Percentiles rank a stretch among this genome's conserved stretches.
phyloP scores from a whole-genome alignment of 2,797 vertebrate species.

The Tachyglossus aculeatus region DNA sequence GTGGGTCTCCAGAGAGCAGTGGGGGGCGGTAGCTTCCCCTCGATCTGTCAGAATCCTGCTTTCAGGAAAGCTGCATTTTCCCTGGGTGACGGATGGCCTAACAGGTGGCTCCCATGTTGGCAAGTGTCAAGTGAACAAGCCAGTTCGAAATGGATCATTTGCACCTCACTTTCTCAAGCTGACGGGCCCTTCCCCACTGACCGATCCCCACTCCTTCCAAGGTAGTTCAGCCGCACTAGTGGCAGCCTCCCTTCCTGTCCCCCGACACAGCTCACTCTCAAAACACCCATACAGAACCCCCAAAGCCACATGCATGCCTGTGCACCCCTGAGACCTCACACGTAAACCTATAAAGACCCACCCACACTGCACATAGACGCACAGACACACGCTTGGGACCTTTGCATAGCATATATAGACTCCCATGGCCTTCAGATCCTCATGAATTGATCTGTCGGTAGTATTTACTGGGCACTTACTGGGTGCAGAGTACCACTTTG shows the following conservation, averaged over 20 bases:
- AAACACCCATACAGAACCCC: too few species aligned
- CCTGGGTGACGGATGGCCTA: slow-evolving; percentile 84
- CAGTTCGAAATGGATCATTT: slow-evolving; percentile 83
- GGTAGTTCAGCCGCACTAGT: slow-evolving; percentile 59
- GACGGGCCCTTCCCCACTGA: slow-evolving; percentile 71
- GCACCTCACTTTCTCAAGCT: slow-evolving; percentile 77
- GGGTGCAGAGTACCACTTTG: too few species aligned
- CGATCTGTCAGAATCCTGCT: slow-evolving; percentile 67
- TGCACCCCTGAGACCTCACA: too few species aligned
- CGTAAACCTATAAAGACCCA: not conserved
- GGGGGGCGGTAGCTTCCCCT: not conserved
- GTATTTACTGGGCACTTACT: too few species aligned
- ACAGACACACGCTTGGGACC: not conserved
- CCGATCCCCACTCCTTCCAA: slow-evolving; percentile 68
- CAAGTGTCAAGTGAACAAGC: slow-evolving; percentile 83
- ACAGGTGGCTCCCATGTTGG: slow-evolving; percentile 84
- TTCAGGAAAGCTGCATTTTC: slow-evolving; percentile 83
- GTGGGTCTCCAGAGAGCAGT: not conserved
- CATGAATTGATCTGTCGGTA: too few species aligned
- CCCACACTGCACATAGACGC: not conserved
- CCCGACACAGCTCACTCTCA: not conserved
- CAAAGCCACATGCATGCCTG: too few species aligned
- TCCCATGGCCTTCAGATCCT: too few species aligned
- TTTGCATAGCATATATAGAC: too few species aligned
- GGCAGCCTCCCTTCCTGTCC: slow-evolving; percentile 17